Evolutionary conservation across 23 tunicate species (phyloP), one percentile per base, ranked within the genome.

Genomic region (Botrylloides violaceus): DNA sequence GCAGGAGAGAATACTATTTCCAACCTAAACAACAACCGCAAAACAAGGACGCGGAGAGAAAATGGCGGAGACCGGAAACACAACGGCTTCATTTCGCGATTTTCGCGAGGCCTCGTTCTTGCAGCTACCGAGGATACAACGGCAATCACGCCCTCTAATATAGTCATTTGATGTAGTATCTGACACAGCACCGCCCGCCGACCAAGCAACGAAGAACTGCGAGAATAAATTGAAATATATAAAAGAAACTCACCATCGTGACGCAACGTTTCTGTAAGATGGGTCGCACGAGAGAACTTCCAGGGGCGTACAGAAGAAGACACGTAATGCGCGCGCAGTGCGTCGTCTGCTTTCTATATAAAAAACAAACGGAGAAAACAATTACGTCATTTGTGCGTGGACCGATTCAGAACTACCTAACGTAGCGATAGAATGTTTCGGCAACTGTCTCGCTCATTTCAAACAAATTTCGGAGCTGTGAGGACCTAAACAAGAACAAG

Each of bases 161-260:
- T 15, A 43, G 15, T 43, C 53, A 43, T 9, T 43, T 7, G 12
- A 43, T 43, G 15, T 9, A 43, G 53, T 9, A 9, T 43, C 53
- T 43, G 53, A 15, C 53, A 43, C 15, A 43, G 55, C 80, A 66
- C 76, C 70, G 55, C 31, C 72, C 48, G 61, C 66, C 78, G 72
- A 59, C 73, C 32, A 49, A 32, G 48, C 77, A 70, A 59, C 76
- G 74, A 78, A 78, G 75, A 84, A 84, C 78, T 70, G 92, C 75
- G 92, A 59, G 88, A 78, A 78, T 84, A 78, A 71, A 78, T 59
- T 78, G 78, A 72, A 68, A 68, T n/a, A 77, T 73, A 79, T 59
- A 73, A 81, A 84, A 84, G 92, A 83, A 84, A 84, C 92, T 78
- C 83, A 84, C 92, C 92, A 80, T 77, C 80, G 78, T 72, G 80